Percentiles rank a stretch among this genome's conserved stretches.
Evolutionary conservation across 2,888 invertebrate species (phyloP).

Genomic region (Drosophila meridionalis): DNA sequence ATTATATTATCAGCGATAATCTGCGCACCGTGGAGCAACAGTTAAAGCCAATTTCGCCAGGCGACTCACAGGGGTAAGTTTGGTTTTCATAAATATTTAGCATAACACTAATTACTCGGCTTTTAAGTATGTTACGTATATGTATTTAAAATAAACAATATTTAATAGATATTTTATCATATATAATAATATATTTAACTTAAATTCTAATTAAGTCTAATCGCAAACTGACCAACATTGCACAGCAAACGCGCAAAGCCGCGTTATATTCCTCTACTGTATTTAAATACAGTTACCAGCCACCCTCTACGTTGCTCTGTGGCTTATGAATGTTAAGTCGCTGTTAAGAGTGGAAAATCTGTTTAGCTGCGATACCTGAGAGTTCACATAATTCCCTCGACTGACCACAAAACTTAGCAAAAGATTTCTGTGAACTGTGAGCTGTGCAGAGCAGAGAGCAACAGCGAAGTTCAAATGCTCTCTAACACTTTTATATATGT

Average conservation of each 20-base stretch:
- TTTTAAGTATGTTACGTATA: conserved; percentile 1
- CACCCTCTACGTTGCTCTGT: background rate
- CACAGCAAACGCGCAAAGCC: background rate
- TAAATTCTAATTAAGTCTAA: background rate
- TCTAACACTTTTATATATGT: background rate
- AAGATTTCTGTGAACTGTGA: background rate
- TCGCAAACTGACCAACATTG: background rate
- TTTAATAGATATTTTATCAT: background rate
- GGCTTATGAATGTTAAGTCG: conserved; percentile 5
- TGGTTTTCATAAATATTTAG: too few species aligned
- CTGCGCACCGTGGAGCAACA: conserved; percentile 86
- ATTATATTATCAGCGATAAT: conserved; percentile 86
- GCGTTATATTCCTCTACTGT: background rate
- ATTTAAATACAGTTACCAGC: background rate
- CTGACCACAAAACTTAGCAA: conserved; percentile 39
- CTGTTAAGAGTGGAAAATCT: conserved; percentile 7
- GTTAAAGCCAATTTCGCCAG: conserved; percentile 83
- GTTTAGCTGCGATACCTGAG: conserved; percentile 14
- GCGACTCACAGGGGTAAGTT: conserved; percentile 86
- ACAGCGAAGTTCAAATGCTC: background rate
- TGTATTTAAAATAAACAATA: background rate
- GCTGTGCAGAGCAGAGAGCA: background rate
- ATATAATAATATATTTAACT: too few species aligned
- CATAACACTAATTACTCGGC: conserved; percentile 36
- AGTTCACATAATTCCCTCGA: conserved; percentile 33